Base-by-base conservation (phyloP, 2,113 vertebrate species). In the Zootoca vivipara region DNA sequence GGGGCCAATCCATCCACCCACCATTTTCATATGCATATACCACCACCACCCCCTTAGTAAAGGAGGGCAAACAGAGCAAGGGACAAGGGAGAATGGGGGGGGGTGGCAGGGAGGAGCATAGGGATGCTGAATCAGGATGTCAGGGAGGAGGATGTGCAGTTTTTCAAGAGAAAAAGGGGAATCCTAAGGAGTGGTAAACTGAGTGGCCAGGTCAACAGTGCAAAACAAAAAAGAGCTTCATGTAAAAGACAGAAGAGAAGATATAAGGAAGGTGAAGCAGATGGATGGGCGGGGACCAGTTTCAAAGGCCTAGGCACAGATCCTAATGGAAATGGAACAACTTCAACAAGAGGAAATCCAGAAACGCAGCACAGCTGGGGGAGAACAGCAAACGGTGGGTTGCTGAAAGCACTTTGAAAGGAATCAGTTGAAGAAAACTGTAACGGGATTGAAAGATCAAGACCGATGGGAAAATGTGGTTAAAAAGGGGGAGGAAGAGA, bases 1-100 rank as follows among this genome's bases (percentile, higher is more conserved):
- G 82, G 89, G 91, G 85, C 77, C 84, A 86, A 74, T 83, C 77
- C 79, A 58, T 62, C 73, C 74, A 62, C 7, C n/a, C 33, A 83
- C 58, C n/a, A 46, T 38, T 20, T 77, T 67, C 24, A 75, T 35
- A 12, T 64, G 69, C 12, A 56, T 42, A 35, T 58, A 52, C 9
- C 62, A 2, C 9, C 62, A 2, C 13, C 26, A 18, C 5, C 58
- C 74, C 9, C 77, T 69, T 52, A 13, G 64, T 20, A 69, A 83
- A 42, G 13, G 81, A 67, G n/a, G 81, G 73, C 62, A 83, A 77
- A n/a, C 69, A 40, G 67, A 38, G 40, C 38, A 82, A 35, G 83
- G 2, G 16, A 62, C 62, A 81, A 64, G 8, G 58, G 74, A 46
- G 78, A 65, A 77, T 6, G 12, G 30, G 13, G 24, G 20, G 22